Base-by-base conservation (phyloP, 2,797 vertebrate species). In the Argya squamiceps region DNA sequence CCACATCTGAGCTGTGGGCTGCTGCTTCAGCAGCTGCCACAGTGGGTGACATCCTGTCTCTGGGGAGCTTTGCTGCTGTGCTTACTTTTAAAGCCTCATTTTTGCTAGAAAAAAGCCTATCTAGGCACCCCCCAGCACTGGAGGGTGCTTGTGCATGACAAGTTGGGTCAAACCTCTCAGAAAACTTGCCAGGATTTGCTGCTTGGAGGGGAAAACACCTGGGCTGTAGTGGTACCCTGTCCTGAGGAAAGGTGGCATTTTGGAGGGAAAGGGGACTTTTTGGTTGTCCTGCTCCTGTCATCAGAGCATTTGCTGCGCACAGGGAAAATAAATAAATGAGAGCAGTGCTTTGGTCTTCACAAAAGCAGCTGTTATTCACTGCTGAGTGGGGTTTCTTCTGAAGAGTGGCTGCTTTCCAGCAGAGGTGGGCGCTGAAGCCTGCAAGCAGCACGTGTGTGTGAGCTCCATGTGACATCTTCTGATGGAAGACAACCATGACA, bases 341-440 rank as follows among this genome's bases (percentile, higher is more conserved):
- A 94, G 59, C 49, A 91, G 74, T 65, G 49, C 68, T 91, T 95
- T 75, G 73, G 56, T 95, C 73, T 94, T 96, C 92, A 74, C 84
- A 91, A 87, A 95, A 90, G 84, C 93, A 96, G 84, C 81, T 94
- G 96, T 91, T 96, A 79, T 89, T 97, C 94, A 43, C 74, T 92
- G 69, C 88, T 93, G 90, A 71, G 32, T 37, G 37, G 23, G 29
- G 59, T 86, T 97, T 96, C 91, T 94, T 52, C 64, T 95, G 85
- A 93, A 94, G 92, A 96, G 78, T 32, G n/a, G 91, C 80, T 92
- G 95, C 92, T 95, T 89, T 96, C 94, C 92, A 90, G 96, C 90
- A 95, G 95, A 96, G 75, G 89, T 96, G 63, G 89, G 78, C 1
- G 10, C 95, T 94, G 92, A 84, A 91, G 59, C 82, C 87, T 92